Conservation (phyloP, 2,113 vertebrate species). For the Calypte anna region DNA sequence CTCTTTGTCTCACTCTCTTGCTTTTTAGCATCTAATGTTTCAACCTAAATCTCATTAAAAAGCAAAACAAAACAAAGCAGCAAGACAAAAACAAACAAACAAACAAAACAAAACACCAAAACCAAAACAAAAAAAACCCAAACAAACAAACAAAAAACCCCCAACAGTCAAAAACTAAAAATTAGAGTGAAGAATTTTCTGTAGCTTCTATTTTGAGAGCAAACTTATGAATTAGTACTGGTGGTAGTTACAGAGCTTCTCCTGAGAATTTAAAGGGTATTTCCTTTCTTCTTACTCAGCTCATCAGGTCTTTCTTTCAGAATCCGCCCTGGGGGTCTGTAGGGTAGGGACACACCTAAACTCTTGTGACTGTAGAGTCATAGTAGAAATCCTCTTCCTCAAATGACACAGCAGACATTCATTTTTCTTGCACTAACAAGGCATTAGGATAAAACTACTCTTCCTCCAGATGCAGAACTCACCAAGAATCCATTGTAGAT, state of each 20-base stretch:
- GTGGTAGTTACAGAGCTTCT: background rate
- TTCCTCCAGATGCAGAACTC: background rate
- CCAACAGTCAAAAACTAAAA: background rate
- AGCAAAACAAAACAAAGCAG: too few relatives aligned
- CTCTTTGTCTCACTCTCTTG: accelerated
- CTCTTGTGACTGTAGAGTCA: background rate
- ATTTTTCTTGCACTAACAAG: background rate
- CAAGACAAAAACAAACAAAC: too few relatives aligned
- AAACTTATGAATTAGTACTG: background rate
- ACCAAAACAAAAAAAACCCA: too few relatives aligned
- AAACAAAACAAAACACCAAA: too few relatives aligned
- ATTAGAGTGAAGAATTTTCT: background rate
- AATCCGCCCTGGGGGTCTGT: background rate
- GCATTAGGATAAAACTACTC: background rate
- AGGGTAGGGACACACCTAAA: background rate
- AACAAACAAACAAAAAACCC: too few relatives aligned
- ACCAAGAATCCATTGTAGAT: background rate
- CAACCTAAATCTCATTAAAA: background rate
- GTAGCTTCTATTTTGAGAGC: background rate
- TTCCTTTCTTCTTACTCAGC: background rate
- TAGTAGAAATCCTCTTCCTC: background rate
- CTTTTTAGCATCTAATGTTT: background rate
- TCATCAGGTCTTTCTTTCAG: background rate
- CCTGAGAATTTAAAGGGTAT: background rate
- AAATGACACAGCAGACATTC: background rate